Evolutionary conservation across 2,797 vertebrate genomes (phyloP).

Genomic region (Intellagama lesueurii): DNA sequence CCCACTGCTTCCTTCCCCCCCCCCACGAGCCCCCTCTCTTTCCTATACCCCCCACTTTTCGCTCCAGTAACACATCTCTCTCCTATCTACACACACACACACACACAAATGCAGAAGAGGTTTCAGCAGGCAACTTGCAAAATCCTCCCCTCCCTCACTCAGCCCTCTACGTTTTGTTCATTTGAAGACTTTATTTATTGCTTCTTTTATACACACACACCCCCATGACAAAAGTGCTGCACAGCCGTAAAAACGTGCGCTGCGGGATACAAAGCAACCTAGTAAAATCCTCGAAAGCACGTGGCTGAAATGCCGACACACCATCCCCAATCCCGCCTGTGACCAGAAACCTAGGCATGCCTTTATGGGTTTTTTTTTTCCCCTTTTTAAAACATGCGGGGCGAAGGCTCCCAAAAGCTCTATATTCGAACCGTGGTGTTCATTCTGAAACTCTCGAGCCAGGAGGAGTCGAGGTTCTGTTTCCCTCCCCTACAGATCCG

Average conservation of each 20-base stretch:
- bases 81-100: background rate
- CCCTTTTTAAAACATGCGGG: background rate
- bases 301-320: background rate
- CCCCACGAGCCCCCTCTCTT: background rate
- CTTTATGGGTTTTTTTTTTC: no score
- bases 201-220: no score
- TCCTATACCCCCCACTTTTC: background rate
- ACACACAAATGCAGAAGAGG: background rate
- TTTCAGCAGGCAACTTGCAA: no score
- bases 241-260: no score
- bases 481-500: background rate
- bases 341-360: no score
- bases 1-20: background rate
- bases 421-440: background rate
- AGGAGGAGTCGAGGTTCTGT: background rate
- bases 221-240: no score
- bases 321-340: no score
- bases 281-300: background rate
- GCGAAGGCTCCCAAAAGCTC: background rate
- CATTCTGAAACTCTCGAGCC: conserved; percentile 8
- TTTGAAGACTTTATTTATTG: no score
- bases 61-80: background rate
- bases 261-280: background rate
- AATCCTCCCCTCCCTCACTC: no score
- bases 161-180: no score